Conservation (phyloP, 1,140 invertebrate genomes). For the Rhyacophila brunnea region DNA sequence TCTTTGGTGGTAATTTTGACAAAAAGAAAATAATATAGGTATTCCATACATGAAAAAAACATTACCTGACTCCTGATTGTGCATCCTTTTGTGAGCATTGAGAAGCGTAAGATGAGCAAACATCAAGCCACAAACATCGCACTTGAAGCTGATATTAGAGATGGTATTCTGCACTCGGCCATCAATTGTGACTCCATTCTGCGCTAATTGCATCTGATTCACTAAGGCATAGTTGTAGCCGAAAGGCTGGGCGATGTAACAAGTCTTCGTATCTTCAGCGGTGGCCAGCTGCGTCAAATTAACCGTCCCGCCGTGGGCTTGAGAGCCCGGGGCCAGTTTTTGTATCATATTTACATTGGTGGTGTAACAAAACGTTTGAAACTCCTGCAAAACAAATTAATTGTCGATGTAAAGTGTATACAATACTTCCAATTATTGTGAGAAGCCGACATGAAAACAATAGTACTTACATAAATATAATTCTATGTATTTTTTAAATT, state of each 20-base stretch:
- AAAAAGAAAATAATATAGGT: too few species aligned
- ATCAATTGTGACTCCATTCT: conserved; percentile 43
- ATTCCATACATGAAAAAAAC: too few species aligned
- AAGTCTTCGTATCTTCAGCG: conserved; percentile 64
- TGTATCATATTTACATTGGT: conserved; percentile 67
- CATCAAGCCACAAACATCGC: conserved; percentile 80
- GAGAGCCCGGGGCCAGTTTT: conserved; percentile 54
- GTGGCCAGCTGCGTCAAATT: conserved; percentile 62
- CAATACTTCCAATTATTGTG: too few species aligned
- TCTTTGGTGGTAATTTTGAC: too few species aligned
- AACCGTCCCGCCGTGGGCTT: conserved; percentile 55
- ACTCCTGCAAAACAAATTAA: conserved; percentile 49
- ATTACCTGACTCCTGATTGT: conserved; percentile 60
- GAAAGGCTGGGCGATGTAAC: conserved; percentile 70
- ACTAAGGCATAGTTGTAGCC: conserved; percentile 67
- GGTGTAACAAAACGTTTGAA: conserved; percentile 66
- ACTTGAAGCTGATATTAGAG: conserved; percentile 79
- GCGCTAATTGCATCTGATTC: conserved; percentile 63
- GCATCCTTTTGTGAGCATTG: conserved; percentile 79
- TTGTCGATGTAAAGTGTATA: too few species aligned
- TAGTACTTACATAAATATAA: too few species aligned
- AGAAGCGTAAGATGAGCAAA: conserved; percentile 75
- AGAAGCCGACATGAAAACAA: not conserved
- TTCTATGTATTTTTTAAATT: too few species aligned
- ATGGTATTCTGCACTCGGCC: conserved; percentile 62